Evolutionary conservation across 2,888 invertebrate species (phyloP).

Genomic region (Thecocarcelia acutangulata): DNA sequence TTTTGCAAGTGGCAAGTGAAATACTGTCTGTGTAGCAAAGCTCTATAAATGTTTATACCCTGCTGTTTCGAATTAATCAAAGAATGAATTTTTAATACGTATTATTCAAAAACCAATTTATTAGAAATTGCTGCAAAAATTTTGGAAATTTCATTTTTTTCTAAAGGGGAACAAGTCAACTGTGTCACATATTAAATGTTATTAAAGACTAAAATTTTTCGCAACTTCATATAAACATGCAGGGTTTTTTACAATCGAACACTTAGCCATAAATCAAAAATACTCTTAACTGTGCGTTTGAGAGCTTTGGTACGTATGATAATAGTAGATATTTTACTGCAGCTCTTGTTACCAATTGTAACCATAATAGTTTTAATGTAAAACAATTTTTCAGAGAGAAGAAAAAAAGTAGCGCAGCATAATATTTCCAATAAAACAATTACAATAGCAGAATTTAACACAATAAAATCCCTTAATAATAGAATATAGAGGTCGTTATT

Average conservation of each 20-base stretch:
- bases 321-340: slow-evolving; percentile 11
- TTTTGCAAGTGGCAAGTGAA: neutral
- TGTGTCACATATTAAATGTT: too few relatives aligned
- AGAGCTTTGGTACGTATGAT: neutral
- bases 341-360: slow-evolving; percentile 26
- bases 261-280: slow-evolving; percentile 21
- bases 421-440: slow-evolving; percentile 8
- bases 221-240: neutral
- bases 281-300: neutral
- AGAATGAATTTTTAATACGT: too few relatives aligned
- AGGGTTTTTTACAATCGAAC: neutral
- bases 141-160: too few relatives aligned
- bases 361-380: slow-evolving; percentile 34
- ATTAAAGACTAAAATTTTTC: neutral
- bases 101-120: too few relatives aligned
- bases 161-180: too few relatives aligned
- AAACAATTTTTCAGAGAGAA: slow-evolving; percentile 30
- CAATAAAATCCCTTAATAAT: slow-evolving; percentile 49
- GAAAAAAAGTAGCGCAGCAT: neutral
- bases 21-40: neutral
- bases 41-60: neutral
- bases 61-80: neutral
- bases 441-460: slow-evolving; percentile 54
- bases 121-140: too few relatives aligned
- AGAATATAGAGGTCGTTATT: slow-evolving; percentile 42